phyloP scores from a whole-genome alignment of 2,113 vertebrate species.

The Myocastor coypus region DNA sequence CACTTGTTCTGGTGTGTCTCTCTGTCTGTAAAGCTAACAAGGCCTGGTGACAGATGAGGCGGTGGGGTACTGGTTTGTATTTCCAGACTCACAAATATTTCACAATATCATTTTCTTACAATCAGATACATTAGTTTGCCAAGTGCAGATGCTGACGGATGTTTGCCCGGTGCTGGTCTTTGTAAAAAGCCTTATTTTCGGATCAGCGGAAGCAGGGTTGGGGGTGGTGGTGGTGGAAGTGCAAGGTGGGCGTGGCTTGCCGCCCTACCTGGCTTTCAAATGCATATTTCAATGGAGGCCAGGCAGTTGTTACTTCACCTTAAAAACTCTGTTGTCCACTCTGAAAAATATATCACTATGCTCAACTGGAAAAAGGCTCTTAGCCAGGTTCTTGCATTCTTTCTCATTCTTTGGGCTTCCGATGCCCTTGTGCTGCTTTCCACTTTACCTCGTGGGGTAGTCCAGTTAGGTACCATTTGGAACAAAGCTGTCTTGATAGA shows the following conservation, averaged over 20 bases:
- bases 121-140: conserved; percentile 86
- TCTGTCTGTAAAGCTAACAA: conserved; percentile 87
- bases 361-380: conserved; percentile 63
- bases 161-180: conserved; percentile 76
- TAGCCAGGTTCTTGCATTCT: background rate
- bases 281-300: conserved; percentile 80
- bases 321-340: conserved; percentile 76
- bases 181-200: conserved; percentile 80
- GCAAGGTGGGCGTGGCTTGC: conserved; percentile 48
- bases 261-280: conserved; percentile 74
- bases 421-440: conserved; percentile 44
- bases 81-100: conserved; percentile 89
- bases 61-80: conserved; percentile 84
- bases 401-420: background rate
- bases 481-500: conserved; percentile 81
- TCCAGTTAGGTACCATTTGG: conserved; percentile 80
- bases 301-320: conserved; percentile 79
- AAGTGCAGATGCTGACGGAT: conserved; percentile 77
- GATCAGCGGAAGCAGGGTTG: conserved; percentile 54
- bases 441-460: conserved; percentile 59
- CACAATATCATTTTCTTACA: conserved; percentile 85
- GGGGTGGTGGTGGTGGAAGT: background rate
- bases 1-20: conserved; percentile 83
- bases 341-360: conserved; percentile 77
- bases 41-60: conserved; percentile 86